Base-by-base conservation (phyloP, 2,888 invertebrate species). In the Campoplex capitator region DNA sequence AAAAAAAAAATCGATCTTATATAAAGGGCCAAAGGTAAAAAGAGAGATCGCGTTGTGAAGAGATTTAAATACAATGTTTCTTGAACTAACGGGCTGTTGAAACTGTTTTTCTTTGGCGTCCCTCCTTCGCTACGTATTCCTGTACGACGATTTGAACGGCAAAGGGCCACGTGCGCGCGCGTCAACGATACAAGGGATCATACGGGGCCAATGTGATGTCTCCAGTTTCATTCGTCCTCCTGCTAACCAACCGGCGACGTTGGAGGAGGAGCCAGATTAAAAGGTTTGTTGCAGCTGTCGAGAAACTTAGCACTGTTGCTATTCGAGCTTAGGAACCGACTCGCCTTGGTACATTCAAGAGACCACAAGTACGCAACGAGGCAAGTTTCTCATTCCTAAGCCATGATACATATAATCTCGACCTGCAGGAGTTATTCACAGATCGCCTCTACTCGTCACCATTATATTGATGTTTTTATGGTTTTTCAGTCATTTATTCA, bases 151-250 rank as follows among this genome's bases (percentile, higher is more conserved):
- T 78, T 75, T 70, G 48, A 82, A 73, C 82, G 56, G 84, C 74
- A 65, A 82, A 82, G 84, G 62, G 76, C 79, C 82, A 83, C 84
- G 82, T 81, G 82, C 84, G 85, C 84, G 88, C 85, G 84, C 87
- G 85, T 68, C 75, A 71, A 71, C 71, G 62, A 56, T 58, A 75
- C 48, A 68, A 80, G 56, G 67, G 75, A 82, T 82, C 78, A 65
- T 81, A 68, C 75, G 83, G 71, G 82, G 62, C 45, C 76, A 75
- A 75, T 58, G 54, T 32, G 62, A 86, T 84, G 82, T 85, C 84
- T 79, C 70, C 76, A 67, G 84, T 87, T 84, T 83, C 85, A 87
- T 87, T 87, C 87, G 87, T 85, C 85, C 79, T 79, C 51, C 56
- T 48, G 18, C 75, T 62, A 78, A 73, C 87, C 87, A 87, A 87